Evolutionary conservation across 2,797 vertebrate species (phyloP).

Genomic region (Polyboroides typus): DNA sequence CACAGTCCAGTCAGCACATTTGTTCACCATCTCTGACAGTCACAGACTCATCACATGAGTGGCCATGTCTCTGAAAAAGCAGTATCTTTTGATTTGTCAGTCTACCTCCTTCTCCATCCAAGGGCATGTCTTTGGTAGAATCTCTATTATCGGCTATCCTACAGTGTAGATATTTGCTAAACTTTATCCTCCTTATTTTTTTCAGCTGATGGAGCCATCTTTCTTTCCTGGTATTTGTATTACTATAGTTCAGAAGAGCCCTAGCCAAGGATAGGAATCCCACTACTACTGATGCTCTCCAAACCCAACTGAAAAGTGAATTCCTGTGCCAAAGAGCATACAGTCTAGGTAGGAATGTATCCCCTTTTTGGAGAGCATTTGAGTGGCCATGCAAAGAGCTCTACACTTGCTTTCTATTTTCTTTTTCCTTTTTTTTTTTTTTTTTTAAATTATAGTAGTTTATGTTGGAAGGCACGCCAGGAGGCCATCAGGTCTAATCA

Average conservation of each 20-base stretch:
- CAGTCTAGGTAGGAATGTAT: background rate
- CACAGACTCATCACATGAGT: background rate
- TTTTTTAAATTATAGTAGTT: background rate
- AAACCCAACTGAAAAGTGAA: background rate
- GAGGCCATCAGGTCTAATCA: background rate
- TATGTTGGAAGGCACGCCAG: background rate
- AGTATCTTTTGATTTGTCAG: background rate
- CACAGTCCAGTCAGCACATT: conserved; percentile 55
- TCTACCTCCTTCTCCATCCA: background rate
- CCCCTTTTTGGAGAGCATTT: fast-evolving
- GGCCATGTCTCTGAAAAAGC: background rate
- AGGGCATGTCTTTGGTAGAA: background rate
- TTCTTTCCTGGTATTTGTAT: background rate
- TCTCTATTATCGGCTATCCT: background rate
- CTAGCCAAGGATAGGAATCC: background rate
- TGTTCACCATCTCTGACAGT: background rate
- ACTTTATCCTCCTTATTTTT: background rate
- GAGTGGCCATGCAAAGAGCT: background rate
- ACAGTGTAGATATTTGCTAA: background rate
- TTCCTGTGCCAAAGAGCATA: background rate
- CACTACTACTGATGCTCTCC: background rate
- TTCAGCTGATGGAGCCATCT: background rate
- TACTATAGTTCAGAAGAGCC: background rate
- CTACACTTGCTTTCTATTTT: background rate
- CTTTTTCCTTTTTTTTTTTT: no score